Evolutionary conservation across 2,888 invertebrate genomes (phyloP).

Genomic region (Dryobotodes eremita): DNA sequence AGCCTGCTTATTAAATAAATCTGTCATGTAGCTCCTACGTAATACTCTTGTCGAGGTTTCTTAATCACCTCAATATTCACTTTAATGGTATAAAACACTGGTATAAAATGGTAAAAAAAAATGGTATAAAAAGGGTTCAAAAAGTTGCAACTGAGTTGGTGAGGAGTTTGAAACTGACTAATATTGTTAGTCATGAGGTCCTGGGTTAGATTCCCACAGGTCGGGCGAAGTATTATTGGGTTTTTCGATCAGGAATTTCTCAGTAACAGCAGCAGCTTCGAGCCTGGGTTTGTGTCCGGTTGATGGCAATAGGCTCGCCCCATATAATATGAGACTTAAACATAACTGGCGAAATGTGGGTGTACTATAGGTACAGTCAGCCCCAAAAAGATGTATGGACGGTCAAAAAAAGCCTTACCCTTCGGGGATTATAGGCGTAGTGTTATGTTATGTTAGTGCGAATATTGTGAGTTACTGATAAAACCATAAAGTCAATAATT

Average conservation of each 20-base stretch:
- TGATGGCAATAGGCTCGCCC: background rate
- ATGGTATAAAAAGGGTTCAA: background rate
- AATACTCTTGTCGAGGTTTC: slow-evolving; percentile 25
- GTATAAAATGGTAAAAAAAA: too few relatives aligned
- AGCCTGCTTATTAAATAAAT: slow-evolving; percentile 35
- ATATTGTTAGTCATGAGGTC: background rate
- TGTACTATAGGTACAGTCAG: background rate
- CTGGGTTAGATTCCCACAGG: too few relatives aligned
- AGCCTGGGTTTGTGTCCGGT: background rate
- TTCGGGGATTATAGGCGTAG: background rate
- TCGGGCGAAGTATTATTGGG: too few relatives aligned
- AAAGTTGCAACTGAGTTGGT: background rate
- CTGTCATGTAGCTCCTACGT: slow-evolving; percentile 2
- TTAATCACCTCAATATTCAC: slow-evolving; percentile 16
- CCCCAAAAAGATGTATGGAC: background rate
- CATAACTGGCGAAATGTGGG: background rate
- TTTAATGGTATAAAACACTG: too few relatives aligned
- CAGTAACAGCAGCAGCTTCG: background rate
- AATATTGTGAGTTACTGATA: background rate
- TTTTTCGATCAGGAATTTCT: background rate
- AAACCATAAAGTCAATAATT: background rate
- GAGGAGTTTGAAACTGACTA: background rate
- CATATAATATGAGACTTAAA: too few relatives aligned
- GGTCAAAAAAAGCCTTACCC: background rate
- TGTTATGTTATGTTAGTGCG: background rate